Evolutionary conservation across 2,113 vertebrate species (phyloP), one percentile per base, ranked within the genome.

Genomic region (Bubalus kerabau): DNA sequence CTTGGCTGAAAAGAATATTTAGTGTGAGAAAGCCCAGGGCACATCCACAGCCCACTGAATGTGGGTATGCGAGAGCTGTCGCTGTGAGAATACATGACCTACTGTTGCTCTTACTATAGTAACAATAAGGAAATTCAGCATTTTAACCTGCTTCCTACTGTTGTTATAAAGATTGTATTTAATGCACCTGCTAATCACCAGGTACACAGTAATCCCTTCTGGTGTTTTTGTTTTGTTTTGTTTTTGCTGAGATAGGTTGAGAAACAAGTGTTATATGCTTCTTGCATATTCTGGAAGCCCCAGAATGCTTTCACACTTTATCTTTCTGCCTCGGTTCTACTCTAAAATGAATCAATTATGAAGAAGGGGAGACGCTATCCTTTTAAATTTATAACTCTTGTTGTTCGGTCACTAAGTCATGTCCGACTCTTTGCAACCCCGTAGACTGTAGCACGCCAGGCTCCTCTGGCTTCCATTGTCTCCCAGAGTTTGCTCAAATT

Each of bases 161-260:
- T 80, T 90, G 64, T 86, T 93, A 56, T 32, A 67, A 57, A 95
- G 91, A 89, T 48, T 78, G 4, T 56, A 54, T 54, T 94, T 87
- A 96, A 91, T 88, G 40, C 67, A 26, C 60, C 64, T 84, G 46
- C 52, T 97, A 90, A 94, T 94, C 50, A 91, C 64, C 86, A 90
- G 85, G 56, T 81, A 71, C 43, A 5, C 6, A 56, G 46, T 81
- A 89, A 64, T 97, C 24, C 36, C 54, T 30, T 80, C 56, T 82
- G 23, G 74, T 80, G 56, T 16, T 52, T 26, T 2, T 19, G 52
- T 48, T 36, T 50, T 80, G 57, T 11, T n/a, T 30, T 46, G 1
- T 56, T 60, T 59, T 54, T 81, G 17, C 67, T 43, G 32, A 71
- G 46, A 87, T n/a, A 83, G 36, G 4, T 62, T 91, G 76, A 90